Evolutionary conservation across 2,113 vertebrate genomes (phyloP).

Genomic region (Phoxinus phoxinus): DNA sequence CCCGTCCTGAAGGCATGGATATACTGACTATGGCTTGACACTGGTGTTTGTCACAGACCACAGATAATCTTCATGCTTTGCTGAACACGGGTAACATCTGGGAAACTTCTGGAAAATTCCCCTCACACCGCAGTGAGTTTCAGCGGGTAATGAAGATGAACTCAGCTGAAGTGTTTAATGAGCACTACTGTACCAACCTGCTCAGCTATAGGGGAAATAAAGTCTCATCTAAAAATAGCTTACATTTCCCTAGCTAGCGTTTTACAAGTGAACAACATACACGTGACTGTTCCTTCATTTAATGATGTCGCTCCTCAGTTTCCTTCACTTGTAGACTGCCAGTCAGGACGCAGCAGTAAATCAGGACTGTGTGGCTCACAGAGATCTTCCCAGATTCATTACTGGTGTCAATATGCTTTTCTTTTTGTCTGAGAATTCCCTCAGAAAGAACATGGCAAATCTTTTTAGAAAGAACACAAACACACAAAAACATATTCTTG

Average conservation of each 20-base stretch:
- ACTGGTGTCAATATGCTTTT: not conserved
- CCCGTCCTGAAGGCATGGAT: not conserved
- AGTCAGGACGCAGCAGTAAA: not conserved
- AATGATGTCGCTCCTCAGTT: not conserved
- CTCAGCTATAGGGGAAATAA: conserved; percentile 9
- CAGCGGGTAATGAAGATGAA: conserved; percentile 26
- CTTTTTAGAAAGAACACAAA: not conserved
- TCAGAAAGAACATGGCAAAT: not conserved
- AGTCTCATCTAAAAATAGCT: conserved; percentile 36
- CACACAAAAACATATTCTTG: too few species aligned
- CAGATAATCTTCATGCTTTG: too few species aligned
- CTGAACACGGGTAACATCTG: too few species aligned
- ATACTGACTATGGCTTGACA: too few species aligned
- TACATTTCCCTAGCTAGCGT: not conserved
- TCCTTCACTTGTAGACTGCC: not conserved
- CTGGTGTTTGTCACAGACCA: too few species aligned
- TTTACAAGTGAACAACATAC: not conserved
- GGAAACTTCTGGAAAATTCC: not conserved
- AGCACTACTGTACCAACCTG: conserved; percentile 14
- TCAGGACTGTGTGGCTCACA: not conserved
- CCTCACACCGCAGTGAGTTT: not conserved
- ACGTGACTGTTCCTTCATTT: not conserved
- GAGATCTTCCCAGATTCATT: not conserved
- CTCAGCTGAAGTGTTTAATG: not conserved
- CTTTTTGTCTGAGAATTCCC: not conserved